A percentile compares a stretch with the other conserved stretches of the same genome.
Conservation (phyloP, 2,888 invertebrate genomes). For the Lochmaea crataegi region DNA sequence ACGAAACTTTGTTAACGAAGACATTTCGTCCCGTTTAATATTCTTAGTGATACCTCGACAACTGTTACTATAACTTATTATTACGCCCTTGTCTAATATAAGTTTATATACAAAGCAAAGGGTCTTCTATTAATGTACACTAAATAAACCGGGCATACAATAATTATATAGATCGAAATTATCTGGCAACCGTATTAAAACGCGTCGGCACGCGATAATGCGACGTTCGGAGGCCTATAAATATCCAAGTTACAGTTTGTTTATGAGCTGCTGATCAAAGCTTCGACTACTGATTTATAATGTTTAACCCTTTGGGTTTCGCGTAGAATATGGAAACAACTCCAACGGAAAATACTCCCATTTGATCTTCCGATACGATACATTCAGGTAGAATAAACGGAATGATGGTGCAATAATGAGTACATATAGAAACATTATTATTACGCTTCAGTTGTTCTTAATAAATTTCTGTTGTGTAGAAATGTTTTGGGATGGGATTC, state of each 20-base stretch:
- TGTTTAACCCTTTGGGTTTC: constrained; percentile 36
- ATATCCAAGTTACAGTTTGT: constrained; percentile 28
- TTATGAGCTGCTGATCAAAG: constrained; percentile 38
- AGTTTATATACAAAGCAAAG: background rate
- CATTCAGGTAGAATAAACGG: background rate
- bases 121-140: constrained; percentile 8
- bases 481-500: too few species aligned
- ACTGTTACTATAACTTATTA: background rate
- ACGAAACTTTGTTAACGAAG: too few species aligned
- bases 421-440: background rate
- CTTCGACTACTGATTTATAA: constrained; percentile 35
- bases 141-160: constrained; percentile 10
- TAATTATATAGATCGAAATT: constrained; percentile 26
- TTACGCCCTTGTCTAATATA: background rate
- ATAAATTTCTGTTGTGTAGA: background rate
- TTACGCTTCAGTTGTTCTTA: background rate
- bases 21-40: background rate
- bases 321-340: background rate
- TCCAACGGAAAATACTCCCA: constrained; percentile 10
- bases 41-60: background rate
- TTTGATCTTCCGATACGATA: constrained; percentile 15
- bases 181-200: constrained; percentile 27
- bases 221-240: constrained; percentile 30
- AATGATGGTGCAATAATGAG: background rate
- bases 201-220: constrained; percentile 30